phyloP scores from a whole-genome alignment of 2,797 vertebrate species.

The Leptoclinus maculatus region DNA sequence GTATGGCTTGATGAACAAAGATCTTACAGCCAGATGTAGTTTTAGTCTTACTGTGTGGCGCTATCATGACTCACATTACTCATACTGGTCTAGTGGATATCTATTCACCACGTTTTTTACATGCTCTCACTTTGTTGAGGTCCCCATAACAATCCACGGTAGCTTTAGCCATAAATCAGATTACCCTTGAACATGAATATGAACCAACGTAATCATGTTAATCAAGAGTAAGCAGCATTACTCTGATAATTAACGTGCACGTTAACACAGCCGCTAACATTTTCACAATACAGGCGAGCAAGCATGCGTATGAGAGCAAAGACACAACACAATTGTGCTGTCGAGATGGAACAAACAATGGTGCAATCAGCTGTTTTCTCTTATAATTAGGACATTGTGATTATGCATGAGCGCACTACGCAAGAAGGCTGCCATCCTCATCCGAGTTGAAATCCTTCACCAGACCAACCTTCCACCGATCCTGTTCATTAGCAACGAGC shows the following conservation, averaged over 20 bases:
- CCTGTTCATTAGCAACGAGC: neutral
- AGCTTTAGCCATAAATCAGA: conserved; percentile 11
- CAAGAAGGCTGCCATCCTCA: no score
- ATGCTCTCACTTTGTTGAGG: neutral
- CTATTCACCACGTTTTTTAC: neutral
- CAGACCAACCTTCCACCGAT: no score
- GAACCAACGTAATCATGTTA: conserved; percentile 4
- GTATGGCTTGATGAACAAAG: neutral
- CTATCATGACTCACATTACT: conserved; percentile 1
- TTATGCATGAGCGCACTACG: no score
- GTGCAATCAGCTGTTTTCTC: no score
- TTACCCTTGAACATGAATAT: conserved; percentile 21
- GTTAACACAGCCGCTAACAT: neutral
- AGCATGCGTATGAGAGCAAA: neutral
- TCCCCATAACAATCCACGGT: neutral
- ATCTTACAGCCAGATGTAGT: neutral
- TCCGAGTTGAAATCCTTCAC: no score
- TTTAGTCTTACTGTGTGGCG: neutral
- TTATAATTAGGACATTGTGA: no score
- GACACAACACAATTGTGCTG: neutral
- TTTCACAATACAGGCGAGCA: neutral
- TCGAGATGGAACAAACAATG: no score
- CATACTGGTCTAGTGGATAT: neutral
- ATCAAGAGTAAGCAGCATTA: neutral
- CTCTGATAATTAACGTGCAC: neutral